Percentiles rank a stretch among this genome's conserved stretches.
phyloP scores from a whole-genome alignment of 2,888 invertebrate species.

The Pollenia angustigena region DNA sequence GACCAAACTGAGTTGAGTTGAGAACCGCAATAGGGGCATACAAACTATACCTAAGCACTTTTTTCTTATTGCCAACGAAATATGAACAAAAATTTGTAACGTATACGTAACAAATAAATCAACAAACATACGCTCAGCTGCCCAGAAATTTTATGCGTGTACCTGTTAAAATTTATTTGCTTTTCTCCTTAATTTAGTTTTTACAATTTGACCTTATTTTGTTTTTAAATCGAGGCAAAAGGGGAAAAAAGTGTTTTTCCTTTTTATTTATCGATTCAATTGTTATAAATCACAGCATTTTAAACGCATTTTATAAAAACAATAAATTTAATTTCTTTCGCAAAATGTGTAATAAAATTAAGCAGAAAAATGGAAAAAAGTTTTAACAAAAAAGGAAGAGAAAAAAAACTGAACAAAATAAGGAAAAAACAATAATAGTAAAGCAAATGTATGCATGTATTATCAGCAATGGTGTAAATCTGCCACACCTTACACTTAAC shows the following conservation, averaged over 20 bases:
- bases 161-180: no score
- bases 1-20: no score
- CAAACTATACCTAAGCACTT: no score
- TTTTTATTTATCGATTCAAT: constrained; percentile 37
- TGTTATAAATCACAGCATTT: constrained; percentile 66
- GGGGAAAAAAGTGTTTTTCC: constrained; percentile 18
- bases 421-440: background rate
- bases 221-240: background rate
- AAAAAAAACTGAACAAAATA: background rate
- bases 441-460: no score
- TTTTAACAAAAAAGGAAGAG: background rate
- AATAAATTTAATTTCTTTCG: constrained; percentile 62
- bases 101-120: constrained; percentile 13
- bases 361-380: background rate
- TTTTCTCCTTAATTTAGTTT: background rate
- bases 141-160: no score
- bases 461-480: no score
- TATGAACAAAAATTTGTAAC: background rate
- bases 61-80: background rate
- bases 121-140: background rate
- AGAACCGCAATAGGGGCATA: no score
- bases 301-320: constrained; percentile 56
- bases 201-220: constrained; percentile 28
- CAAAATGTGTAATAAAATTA: constrained; percentile 25
- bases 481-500: no score